phyloP scores from a whole-genome alignment of 2,113 vertebrate genomes.

The Melanerpes aurifrons region DNA sequence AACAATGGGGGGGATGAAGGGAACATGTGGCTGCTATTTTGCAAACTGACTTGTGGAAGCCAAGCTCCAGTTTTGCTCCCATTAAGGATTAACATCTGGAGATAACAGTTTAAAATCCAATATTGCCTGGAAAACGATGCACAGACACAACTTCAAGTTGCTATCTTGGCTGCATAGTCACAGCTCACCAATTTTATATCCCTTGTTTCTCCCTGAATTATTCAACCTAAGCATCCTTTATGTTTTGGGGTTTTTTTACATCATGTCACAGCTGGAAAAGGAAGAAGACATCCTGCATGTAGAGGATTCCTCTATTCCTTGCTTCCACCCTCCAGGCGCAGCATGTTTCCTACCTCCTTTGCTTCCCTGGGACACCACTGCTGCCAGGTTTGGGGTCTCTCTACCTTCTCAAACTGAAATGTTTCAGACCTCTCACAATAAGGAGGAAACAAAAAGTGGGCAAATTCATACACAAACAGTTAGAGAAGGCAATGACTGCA shows the following conservation, averaged over 20 bases:
- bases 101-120: constrained; percentile 47
- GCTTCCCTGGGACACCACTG: background rate
- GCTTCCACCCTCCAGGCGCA: background rate
- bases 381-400: background rate
- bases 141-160: background rate
- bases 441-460: background rate
- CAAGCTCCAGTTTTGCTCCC: background rate
- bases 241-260: constrained; percentile 27
- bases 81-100: constrained; percentile 67
- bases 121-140: constrained; percentile 8
- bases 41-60: background rate
- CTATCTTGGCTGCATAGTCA: constrained; percentile 32
- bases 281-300: background rate
- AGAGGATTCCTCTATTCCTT: background rate
- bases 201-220: constrained; percentile 68
- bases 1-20: background rate
- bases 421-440: background rate
- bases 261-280: constrained; percentile 17
- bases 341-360: background rate
- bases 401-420: background rate
- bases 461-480: background rate
- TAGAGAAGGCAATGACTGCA: background rate
- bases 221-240: constrained; percentile 61
- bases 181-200: background rate
- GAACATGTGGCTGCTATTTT: background rate